Conservation (phyloP, 2,888 invertebrate genomes). For the Eupithecia inturbata region DNA sequence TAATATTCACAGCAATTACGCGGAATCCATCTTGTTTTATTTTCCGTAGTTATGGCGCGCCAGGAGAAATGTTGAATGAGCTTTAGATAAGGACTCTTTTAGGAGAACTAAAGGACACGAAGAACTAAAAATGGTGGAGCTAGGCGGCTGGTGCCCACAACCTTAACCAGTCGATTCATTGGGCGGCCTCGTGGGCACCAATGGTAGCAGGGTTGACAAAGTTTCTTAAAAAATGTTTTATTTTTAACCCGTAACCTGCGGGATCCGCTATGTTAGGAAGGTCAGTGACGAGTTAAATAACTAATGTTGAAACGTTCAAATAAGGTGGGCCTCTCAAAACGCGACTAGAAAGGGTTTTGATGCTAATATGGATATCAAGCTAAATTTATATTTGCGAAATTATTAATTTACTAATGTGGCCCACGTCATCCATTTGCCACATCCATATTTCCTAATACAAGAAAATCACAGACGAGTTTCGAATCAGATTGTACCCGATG, state of each 20-base stretch:
- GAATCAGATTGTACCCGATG: slow-evolving; percentile 78
- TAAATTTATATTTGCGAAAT: neutral
- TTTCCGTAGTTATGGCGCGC: slow-evolving; percentile 49
- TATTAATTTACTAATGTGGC: neutral
- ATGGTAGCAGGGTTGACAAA: neutral
- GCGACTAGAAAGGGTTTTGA: neutral
- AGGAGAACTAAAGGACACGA: neutral
- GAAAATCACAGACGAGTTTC: slow-evolving; percentile 77
- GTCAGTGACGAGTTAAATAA: neutral
- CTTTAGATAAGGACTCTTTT: neutral
- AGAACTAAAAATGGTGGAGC: neutral
- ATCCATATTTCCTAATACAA: slow-evolving; percentile 7
- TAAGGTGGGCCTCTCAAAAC: neutral
- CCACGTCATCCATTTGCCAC: slow-evolving; percentile 7
- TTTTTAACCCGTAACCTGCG: neutral
- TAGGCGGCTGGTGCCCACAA: neutral
- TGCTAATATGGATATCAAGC: neutral
- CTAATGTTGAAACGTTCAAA: neutral
- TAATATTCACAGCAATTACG: slow-evolving; percentile 84
- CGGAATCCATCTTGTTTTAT: slow-evolving; percentile 82
- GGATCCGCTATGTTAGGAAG: neutral
- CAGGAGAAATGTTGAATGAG: slow-evolving; percentile 20
- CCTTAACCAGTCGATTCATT: neutral
- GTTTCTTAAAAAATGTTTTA: too few species aligned
- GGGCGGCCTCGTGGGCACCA: neutral